A percentile compares a stretch with the other conserved stretches of the same genome.
Evolutionary conservation across 2,797 vertebrate species (phyloP).

Genomic region (Platyrinchus mystaceus): DNA sequence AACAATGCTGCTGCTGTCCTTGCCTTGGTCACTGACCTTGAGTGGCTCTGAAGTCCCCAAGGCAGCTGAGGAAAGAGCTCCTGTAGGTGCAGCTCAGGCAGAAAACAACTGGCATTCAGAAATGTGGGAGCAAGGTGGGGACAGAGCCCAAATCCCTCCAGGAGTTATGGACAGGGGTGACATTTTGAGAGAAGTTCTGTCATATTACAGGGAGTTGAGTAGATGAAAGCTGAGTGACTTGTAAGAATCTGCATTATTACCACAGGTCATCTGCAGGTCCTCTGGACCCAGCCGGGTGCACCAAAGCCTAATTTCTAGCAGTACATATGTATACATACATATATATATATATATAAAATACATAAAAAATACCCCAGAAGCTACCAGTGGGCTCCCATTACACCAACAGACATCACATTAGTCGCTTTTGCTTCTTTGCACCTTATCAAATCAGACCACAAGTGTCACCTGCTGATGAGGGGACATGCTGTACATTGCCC

Average conservation of each 20-base stretch:
- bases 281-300: neutral
- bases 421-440: neutral
- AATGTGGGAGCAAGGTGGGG: neutral
- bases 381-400: neutral
- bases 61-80: neutral
- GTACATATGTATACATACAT: neutral
- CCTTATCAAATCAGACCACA: neutral
- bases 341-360: too few species aligned
- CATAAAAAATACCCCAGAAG: neutral
- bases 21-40: constrained; percentile 13
- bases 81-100: neutral
- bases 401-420: neutral
- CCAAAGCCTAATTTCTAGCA: neutral
- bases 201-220: neutral
- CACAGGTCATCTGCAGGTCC: neutral
- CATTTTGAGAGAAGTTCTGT: neutral
- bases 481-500: neutral
- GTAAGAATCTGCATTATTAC: neutral
- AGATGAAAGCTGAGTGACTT: neutral
- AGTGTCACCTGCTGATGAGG: neutral
- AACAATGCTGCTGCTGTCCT: constrained; percentile 42
- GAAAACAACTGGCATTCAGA: neutral
- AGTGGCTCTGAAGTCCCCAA: neutral
- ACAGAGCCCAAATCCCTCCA: neutral
- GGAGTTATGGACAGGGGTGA: neutral